Conservation (phyloP, 2,113 vertebrate species). For the Phainopepla nitens region DNA sequence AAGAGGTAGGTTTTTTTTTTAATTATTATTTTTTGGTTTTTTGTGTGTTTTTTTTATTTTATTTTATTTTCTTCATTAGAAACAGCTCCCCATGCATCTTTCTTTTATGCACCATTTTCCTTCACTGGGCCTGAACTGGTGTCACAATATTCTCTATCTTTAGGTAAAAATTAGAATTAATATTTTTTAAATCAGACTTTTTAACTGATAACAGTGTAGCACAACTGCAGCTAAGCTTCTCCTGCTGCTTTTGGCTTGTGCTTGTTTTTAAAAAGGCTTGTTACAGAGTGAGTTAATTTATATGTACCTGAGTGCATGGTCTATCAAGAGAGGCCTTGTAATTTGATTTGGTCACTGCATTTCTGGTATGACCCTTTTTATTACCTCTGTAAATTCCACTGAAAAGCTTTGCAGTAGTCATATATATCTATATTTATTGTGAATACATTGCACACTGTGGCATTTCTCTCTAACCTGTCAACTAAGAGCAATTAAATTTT, state of each 20-base stretch:
- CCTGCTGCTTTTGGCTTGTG: background rate
- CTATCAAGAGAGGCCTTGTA: background rate
- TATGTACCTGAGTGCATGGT: background rate
- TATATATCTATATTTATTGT: background rate
- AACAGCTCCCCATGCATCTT: background rate
- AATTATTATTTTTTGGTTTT: too few species aligned
- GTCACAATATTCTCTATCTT: constrained; percentile 17
- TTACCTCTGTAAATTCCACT: constrained; percentile 38
- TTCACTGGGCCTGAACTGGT: background rate
- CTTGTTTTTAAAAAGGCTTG: background rate
- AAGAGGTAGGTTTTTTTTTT: background rate
- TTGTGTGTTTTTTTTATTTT: too few species aligned
- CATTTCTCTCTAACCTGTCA: background rate
- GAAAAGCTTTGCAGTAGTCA: background rate
- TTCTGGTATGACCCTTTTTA: constrained; percentile 28
- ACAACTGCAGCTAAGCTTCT: background rate
- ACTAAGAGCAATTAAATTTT: background rate
- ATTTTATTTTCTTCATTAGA: background rate
- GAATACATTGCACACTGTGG: background rate
- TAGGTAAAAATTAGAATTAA: constrained; percentile 41
- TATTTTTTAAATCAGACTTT: background rate
- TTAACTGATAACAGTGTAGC: background rate
- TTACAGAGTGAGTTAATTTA: background rate
- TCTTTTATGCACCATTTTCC: background rate
- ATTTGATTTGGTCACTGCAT: constrained; percentile 31